These are phyloP conservation scores for Lutraria rhynchaena DNA, from an alignment of 1,140 invertebrate species.

Conservation along the genomic window DNA sequence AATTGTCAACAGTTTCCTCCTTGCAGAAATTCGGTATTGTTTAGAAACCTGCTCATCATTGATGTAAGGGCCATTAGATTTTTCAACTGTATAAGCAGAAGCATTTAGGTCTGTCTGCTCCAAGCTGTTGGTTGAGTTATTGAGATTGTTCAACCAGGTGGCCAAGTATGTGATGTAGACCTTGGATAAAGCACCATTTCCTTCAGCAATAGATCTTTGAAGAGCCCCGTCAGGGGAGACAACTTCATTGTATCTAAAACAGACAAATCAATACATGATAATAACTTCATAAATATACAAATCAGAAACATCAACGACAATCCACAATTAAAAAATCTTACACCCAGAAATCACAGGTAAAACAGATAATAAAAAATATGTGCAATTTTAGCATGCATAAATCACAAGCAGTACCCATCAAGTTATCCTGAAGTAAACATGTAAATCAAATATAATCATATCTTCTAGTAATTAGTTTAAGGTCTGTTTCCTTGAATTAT, in stretches of 20 bases:
- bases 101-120: not conserved
- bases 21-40: not conserved
- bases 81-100: not conserved
- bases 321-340: too few relatives aligned
- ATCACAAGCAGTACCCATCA: too few relatives aligned
- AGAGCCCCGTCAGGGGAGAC: slow-evolving; percentile 10
- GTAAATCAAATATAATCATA: too few relatives aligned
- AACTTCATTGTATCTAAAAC: slow-evolving; percentile 50
- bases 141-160: slow-evolving; percentile 44
- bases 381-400: too few relatives aligned
- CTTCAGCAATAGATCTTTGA: slow-evolving; percentile 14
- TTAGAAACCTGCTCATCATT: not conserved
- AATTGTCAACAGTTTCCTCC: slow-evolving; percentile 25
- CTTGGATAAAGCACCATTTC: slow-evolving; percentile 47
- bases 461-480: too few relatives aligned
- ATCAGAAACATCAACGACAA: too few relatives aligned
- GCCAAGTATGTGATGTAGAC: slow-evolving; percentile 52
- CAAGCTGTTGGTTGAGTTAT: not conserved
- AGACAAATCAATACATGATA: not conserved
- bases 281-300: too few relatives aligned
- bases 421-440: too few relatives aligned
- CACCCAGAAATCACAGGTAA: too few relatives aligned
- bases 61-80: slow-evolving; percentile 3
- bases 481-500: too few relatives aligned
- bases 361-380: too few relatives aligned